Base-by-base conservation (phyloP, 92 coral and sea anemone species). In the Galaxea fascicularis region DNA sequence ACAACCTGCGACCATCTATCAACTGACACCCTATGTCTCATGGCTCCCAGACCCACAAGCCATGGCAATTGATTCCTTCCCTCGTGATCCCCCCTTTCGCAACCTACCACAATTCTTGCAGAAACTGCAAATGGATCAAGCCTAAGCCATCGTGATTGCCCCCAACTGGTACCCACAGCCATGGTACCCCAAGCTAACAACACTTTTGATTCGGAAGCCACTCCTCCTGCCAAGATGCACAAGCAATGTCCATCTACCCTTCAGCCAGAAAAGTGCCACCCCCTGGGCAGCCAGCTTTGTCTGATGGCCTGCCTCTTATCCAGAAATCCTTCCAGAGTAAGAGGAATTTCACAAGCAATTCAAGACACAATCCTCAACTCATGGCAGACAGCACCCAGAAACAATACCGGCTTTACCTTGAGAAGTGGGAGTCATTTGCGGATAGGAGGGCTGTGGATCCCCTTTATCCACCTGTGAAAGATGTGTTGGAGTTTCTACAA, bases 171-270 rank as follows among this genome's bases (percentile, higher is more conserved):
- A 91, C 53, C 82, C 92, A 27, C 88, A 88, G 70, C 76, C 87
- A 56, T 92, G 92, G 95, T 92, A 85, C 84, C 85, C 86, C 8
- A 70, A 84, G n/a, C 57, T 91, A 60, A 74, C 91, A 70, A 79
- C 88, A 70, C 80, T 87, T 8, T 67, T 84, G 79, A 78, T 78
- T n/a, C 45, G 59, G 53, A 47, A 77, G 66, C 86, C 86, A 21
- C 74, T 83, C 75, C 72, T 87, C 79, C 75, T 81, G 8, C 86
- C 82, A 56, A 51, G 59, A 26, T 45, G 63, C 25, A 77, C 73
- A 58, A 82, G 70, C 82, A 87, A 76, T 51, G 71, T 90, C 56
- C 56, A 53, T 25, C 87, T 79, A 39, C 92, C 92, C 22, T 79
- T 73, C 85, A 64, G 59, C 57, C 77, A 60, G 78, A 22, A 35